phyloP scores from a whole-genome alignment of 2,797 vertebrate genomes.

The Avahi laniger region DNA sequence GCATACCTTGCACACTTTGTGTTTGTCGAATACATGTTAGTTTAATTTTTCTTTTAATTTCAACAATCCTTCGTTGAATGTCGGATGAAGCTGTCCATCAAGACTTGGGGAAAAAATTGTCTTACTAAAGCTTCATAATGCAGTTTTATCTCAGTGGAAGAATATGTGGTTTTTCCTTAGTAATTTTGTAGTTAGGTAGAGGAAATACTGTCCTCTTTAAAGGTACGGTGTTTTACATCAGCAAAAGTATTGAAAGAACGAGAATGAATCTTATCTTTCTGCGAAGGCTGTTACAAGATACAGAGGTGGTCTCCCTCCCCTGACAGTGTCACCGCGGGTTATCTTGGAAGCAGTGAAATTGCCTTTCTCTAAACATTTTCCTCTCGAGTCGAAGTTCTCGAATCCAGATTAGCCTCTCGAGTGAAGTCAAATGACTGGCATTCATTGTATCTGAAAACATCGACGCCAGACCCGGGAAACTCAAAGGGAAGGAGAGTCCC shows the following conservation, averaged over 20 bases:
- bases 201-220: not conserved
- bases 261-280: not conserved
- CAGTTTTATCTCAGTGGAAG: not conserved
- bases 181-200: not conserved
- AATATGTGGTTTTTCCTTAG: not conserved
- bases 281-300: not conserved
- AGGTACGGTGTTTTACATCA: not conserved
- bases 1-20: not conserved
- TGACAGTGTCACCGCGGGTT: not conserved
- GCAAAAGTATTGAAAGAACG: not conserved
- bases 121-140: not conserved
- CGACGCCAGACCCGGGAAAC: not conserved
- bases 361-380: not conserved
- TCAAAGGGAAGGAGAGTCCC: not conserved
- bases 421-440: not conserved
- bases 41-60: not conserved
- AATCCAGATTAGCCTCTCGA: constrained; percentile 10
- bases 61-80: not conserved
- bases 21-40: not conserved
- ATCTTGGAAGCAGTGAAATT: not conserved
- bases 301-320: not conserved
- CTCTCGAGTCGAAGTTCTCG: constrained; percentile 3
- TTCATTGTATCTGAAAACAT: not conserved
- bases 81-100: not conserved
- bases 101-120: not conserved